Evolutionary conservation across 2,797 vertebrate species (phyloP), one percentile per base, ranked within the genome.

Genomic region (Pipistrellus pygmaeus): DNA sequence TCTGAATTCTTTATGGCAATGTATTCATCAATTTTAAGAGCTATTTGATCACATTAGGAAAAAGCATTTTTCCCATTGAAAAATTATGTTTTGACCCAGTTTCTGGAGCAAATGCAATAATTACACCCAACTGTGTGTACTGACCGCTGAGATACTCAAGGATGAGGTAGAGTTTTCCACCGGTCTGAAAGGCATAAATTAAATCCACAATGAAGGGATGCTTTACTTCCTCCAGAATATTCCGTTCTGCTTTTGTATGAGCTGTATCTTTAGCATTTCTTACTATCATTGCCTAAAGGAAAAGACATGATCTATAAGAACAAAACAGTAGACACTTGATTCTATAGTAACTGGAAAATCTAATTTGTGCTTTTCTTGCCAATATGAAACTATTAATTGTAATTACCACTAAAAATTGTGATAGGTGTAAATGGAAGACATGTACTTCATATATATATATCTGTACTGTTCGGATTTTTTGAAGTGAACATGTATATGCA

Each of bases 111-210:
- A 96, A 97, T 95, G 51, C 6, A 55, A 90, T 89, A 95, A 94
- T 81, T 10, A 21, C 85, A 96, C 55, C 83, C 96, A 96, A 97
- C 93, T 89, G 30, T 90, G 78, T 84, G 81, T 96, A 99, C 99
- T 98, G 96, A 99, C 99, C 99, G 85, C 99, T 99, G 98, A 99
- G 98, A 98, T 99, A 99, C 98, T 99, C 99, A 98, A 99, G 99
- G 98, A 99, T 99, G 98, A 99, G 99, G 98, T 99, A 99, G 98
- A 99, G 99, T 98, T 99, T 99, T 96, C 99, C 99, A 97, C 99
- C 99, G 1, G 99, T 99, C 99, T 99, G 99, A 98, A 99, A 99
- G 98, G 99, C 99, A 97, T 99, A 99, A 98, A 99, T 99, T 97
- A 99, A 99, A 97, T 99, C 99, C 57, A 99, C 99, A 15, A 99